A percentile compares a stretch with the other conserved stretches of the same genome.
Evolutionary conservation across 2,113 vertebrate species (phyloP).

Genomic region (Chamaea fasciata): DNA sequence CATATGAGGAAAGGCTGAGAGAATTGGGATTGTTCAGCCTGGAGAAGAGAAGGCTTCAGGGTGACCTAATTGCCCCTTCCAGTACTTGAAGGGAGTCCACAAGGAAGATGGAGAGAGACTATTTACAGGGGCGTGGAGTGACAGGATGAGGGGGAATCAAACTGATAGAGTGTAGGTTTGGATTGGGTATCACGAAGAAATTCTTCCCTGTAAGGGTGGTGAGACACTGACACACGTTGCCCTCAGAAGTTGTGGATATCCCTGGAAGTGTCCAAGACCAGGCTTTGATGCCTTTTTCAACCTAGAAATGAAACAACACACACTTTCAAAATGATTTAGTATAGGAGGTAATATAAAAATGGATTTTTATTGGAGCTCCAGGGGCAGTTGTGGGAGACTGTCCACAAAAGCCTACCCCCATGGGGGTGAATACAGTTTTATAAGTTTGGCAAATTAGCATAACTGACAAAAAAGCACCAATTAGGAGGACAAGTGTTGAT

Average conservation of each 20-base stretch:
- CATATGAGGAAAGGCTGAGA: background rate
- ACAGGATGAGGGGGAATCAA: background rate
- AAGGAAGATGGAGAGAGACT: background rate
- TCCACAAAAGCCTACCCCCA: background rate
- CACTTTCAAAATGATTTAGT: background rate
- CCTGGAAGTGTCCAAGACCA: background rate
- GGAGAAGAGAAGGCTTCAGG: background rate
- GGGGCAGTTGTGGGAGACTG: background rate
- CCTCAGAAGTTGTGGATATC: background rate
- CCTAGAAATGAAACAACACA: background rate
- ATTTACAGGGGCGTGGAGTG: background rate
- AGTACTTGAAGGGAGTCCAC: background rate
- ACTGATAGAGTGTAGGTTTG: background rate
- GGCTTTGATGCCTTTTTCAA: background rate
- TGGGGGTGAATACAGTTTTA: background rate
- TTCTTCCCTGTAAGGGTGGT: background rate
- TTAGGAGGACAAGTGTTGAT: background rate
- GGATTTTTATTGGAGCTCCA: background rate
- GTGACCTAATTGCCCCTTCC: background rate
- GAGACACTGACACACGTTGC: background rate
- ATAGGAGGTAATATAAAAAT: background rate
- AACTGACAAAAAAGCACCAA: background rate
- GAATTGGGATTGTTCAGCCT: background rate
- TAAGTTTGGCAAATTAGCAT: background rate
- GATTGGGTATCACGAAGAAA: background rate